Evolutionary conservation across 2,113 vertebrate species (phyloP), one percentile per base, ranked within the genome.

Genomic region (Elanus axillaris): DNA sequence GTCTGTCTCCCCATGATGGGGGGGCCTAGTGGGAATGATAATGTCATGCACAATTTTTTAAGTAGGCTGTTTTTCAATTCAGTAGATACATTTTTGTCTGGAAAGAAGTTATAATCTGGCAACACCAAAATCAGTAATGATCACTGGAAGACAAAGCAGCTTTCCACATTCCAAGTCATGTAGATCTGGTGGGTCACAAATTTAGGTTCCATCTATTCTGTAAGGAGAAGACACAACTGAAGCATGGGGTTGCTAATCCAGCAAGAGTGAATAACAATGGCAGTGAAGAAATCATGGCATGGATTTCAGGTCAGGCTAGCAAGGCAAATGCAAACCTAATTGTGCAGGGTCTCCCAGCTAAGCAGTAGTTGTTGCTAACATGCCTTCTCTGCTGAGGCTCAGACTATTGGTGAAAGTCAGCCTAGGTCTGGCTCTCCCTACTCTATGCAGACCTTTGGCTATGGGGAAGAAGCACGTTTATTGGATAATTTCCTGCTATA

Each of bases 301-400:
- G 22, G 64, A 40, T 90, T 73, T 90, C 81, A 67, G 53, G 36
- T 36, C 58, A n/a, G 48, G 27, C 67, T 75, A 62, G 15, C 13
- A 69, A 66, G 76, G 42, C 13, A 3, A 40, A 21, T 0, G 0
- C 45, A 64, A 13, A 48, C 3, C 11, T 31, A 7, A 42, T 25
- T 16, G 27, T 40, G 23, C 74, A 9, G 8, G 1, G 4, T 29
- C 31, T 45, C 36, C 13, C 42, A 71, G 0, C 11, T 0, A 3
- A 31, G 40, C 48, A 53, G 25, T 27, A 73, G 23, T 36, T 58
- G 31, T 15, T 15, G 48, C 36, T 77, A 40, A 16, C 11, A 1
- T 4, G 4, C 16, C 23, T 52, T 26, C 68, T 66, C 9, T 55
- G 11, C 5, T 3, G 36, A 19, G 53, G 40, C 52, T 88, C 19